Base-by-base conservation (phyloP, 2,113 vertebrate genomes). In the Galbula dea region DNA sequence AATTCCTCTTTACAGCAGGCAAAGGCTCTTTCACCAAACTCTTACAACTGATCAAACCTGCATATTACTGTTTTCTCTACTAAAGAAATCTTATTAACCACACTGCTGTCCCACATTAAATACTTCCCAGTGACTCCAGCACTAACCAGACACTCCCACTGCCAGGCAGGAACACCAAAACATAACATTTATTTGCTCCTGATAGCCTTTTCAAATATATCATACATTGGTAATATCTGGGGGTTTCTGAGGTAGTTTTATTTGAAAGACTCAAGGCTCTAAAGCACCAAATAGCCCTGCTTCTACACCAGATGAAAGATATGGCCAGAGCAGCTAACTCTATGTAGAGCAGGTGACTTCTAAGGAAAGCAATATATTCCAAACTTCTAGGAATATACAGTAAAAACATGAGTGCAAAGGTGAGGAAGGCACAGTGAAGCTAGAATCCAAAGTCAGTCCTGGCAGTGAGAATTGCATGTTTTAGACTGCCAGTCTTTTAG, bases 21-120 rank as follows among this genome's bases (percentile, higher is more conserved):
- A 77, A 69, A 21, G 29, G 22, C 23, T 77, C 34, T 67, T 55
- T 72, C 57, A 49, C 13, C 20, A 83, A 46, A 41, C 12, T 30
- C 13, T 49, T 49, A 58, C 83, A 86, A 74, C 0, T 17, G 17
- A 75, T 36, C 30, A 90, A 90, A 71, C 14, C 30, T 12, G 6
- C 41, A n/a, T 15, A 51, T 21, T 0, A 1, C 22, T 30, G 9
- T 10, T 57, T 75, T 24, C n/a, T n/a, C n/a, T n/a, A n/a, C n/a
- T n/a, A n/a, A n/a, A n/a, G n/a, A n/a, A n/a, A n/a, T n/a, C n/a
- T n/a, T n/a, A n/a, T n/a, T n/a, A n/a, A n/a, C n/a, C n/a, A n/a
- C n/a, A n/a, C n/a, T n/a, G n/a, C n/a, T n/a, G n/a, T n/a, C n/a
- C n/a, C n/a, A 72, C 18, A 55, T 45, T 39, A 57, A 66, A 41